Evolutionary conservation across 2,113 vertebrate genomes (phyloP), one percentile per base, ranked within the genome.

Genomic region (Pelecanus crispus): DNA sequence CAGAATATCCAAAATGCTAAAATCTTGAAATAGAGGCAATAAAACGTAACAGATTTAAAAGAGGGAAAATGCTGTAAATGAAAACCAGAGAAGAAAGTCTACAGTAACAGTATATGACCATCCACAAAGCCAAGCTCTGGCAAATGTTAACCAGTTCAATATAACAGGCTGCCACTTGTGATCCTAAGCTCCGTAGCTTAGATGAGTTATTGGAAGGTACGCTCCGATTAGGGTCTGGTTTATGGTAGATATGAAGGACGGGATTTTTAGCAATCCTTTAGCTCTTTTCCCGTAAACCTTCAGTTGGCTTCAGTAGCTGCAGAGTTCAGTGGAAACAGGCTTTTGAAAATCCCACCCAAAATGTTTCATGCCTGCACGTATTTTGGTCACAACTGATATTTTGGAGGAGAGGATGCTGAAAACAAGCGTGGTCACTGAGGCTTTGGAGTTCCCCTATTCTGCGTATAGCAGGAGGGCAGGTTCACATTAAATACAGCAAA

Each of bases 81-180:
- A 91, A 94, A 96, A 89, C 31, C 89, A 82, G 91, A 89, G 71
- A 67, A 70, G 55, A 65, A 47, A 52, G 31, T 19, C 81, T 75
- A 24, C 40, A 68, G 8, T 59, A 72, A 61, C 11, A 28, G 18
- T 14, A 4, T 44, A 17, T 58, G 77, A 55, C 62, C 58, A 79
- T 62, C 22, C 77, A 28, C 73, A 77, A 65, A 91, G 65, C 83
- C 86, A 87, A 36, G 62, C 53, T 79, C 83, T 94, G 95, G 77
- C 70, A 94, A 47, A 50, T 16, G 44, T 89, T 84, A 91, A 45
- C 77, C 65, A 81, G 25, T 29, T 75, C 78, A 72, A 28, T 65
- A 12, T 32, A 79, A 29, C 49, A 85, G 36, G 20, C 81, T 87
- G 73, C 26, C 61, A 65, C 44, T 81, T 20, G 21, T 70, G 88